Evolutionary conservation across 2,113 vertebrate genomes (phyloP), one percentile per base, ranked within the genome.

Genomic region (Coracopsis vasa): DNA sequence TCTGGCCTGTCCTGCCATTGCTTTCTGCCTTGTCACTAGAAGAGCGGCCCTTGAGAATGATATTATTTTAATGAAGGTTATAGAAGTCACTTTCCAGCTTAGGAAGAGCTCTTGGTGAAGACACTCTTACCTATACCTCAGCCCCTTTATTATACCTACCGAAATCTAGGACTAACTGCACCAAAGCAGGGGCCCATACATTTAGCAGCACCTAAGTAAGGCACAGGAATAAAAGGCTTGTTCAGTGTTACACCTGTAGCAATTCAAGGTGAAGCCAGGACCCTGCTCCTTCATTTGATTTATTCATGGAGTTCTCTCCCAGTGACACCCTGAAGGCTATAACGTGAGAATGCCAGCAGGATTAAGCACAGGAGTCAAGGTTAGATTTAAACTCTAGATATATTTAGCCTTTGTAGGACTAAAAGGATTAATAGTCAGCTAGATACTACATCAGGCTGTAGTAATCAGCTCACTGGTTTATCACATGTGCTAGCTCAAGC

Each of bases 381-480:
- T 93, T 94, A 95, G 82, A 60, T 88, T 94, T 92, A 92, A 97
- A 87, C 61, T 86, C 79, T 4, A 53, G 82, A 90, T 97, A 96
- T 96, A 96, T 96, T 97, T 97, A 94, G 95, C 85, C 42, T 48
- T 60, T 31, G 51, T 13, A 86, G 90, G 90, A 74, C 92, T 95
- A 96, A 92, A 96, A 94, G 94, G 96, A 96, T 97, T 90, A 97
- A 62, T 0, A 78, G 70, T 1, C 78, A 81, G 67, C 70, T 44
- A 91, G 88, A 70, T 73, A 69, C 83, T 67, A 9, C 86, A 61
- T 10, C 74, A 50, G 62, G 37, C 67, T 58, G 85, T 7, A 77
- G 67, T 87, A 85, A 93, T 88, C 88, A 92, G 88, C 95, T 95
- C 87, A 25, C 74, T 13, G 60, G 13, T 18, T 29, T 48, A 73